A percentile compares a stretch with the other conserved stretches of the same genome.
Evolutionary conservation across 2,113 vertebrate species (phyloP).

Genomic region (Callocephalon fimbriatum): DNA sequence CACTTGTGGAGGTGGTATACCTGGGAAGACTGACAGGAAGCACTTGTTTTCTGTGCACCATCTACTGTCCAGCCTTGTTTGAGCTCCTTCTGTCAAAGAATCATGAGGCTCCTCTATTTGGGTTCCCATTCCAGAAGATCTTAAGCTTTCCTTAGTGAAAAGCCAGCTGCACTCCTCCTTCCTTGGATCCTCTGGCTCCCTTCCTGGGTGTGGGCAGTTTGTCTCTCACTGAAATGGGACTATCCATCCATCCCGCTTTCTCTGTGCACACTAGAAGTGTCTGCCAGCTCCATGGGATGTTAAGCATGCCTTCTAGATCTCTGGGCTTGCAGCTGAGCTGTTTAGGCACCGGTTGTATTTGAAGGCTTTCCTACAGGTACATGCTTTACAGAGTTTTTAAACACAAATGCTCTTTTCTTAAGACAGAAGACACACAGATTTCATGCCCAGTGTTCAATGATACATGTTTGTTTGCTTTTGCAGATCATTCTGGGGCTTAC

Average conservation of each 20-base stretch:
- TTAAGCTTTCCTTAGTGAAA: background rate
- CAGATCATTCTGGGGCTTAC: background rate
- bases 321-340: background rate
- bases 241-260: background rate
- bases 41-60: background rate
- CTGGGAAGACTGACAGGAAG: background rate
- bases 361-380: background rate
- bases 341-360: background rate
- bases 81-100: background rate
- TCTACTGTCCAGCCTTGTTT: background rate
- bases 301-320: background rate
- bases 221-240: background rate
- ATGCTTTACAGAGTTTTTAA: background rate
- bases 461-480: background rate
- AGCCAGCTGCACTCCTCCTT: background rate
- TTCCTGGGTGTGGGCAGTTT: background rate
- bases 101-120: background rate
- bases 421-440: background rate
- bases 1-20: background rate
- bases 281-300: accelerated
- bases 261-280: background rate
- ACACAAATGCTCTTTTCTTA: background rate
- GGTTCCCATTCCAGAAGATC: background rate
- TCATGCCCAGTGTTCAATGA: background rate
- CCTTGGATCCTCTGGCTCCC: background rate